Base-by-base conservation (phyloP, 1,140 invertebrate species). In the Yoshiicerus persimilis region DNA sequence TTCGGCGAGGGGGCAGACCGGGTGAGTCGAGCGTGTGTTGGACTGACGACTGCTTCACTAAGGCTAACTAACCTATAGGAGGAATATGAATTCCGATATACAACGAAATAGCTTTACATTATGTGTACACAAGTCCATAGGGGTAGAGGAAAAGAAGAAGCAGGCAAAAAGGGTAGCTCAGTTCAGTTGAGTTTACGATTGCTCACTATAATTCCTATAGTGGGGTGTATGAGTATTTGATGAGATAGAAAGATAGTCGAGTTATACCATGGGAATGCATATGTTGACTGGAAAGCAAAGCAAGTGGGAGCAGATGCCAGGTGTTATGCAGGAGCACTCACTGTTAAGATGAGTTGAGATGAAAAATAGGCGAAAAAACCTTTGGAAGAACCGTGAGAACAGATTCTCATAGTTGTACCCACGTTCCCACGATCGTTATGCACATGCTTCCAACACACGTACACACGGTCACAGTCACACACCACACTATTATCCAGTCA, bases 341-440 rank as follows among this genome's bases (percentile, higher is more conserved):
- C 64, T 41, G 83, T 62, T 62, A 47, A 47, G 83, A 84, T 84
- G 83, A 84, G 75, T 32, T 62, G 38, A 87, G 77, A 87, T 87
- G 86, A 89, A 87, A 90, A 90, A 86, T 88, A 88, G 87, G 39
- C 41, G 70, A 88, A 90, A 88, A 90, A 90, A 88, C 86, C 86
- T 88, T 88, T 88, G 85, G 66, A 85, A 90, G 89, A 87, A 88
- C 87, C 88, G 88, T 90, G 90, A 90, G 90, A 90, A 90, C 89
- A 87, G 88, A 89, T 85, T 87, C 88, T 75, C 36, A 88, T 75
- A 88, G 83, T 89, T 84, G 89, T 90, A 86, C 84, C 87, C 87
- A 88, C 89, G 89, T 88, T 90, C 89, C 90, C 83, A 88, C 87
- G 88, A 89, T 87, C 80, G 86, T 89, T 84, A 89, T 87, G 88